A percentile compares a stretch with the other conserved stretches of the same genome.
Evolutionary conservation across 2,888 invertebrate species (phyloP).

Genomic region (Brachypalpus laphriformis): DNA sequence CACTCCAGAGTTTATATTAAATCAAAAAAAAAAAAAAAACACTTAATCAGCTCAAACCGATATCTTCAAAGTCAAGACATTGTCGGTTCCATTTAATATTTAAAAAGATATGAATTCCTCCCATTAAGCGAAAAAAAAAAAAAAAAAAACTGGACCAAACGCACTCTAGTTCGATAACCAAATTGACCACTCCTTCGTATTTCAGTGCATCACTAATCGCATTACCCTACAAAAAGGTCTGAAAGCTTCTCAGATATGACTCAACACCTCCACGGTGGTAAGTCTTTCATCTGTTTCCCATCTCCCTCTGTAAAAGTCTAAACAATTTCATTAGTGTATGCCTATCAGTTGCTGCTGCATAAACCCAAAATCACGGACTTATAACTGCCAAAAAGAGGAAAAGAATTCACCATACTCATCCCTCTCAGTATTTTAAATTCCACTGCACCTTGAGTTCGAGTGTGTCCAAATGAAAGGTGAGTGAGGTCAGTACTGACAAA

Average conservation of each 20-base stretch:
- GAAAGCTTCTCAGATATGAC: conserved; percentile 32
- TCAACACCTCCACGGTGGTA: conserved; percentile 9
- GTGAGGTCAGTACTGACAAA: conserved; percentile 41
- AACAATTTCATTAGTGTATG: no score
- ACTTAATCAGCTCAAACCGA: not conserved
- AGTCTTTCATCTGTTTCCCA: not conserved
- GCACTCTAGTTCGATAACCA: conserved; percentile 27
- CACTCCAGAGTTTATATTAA: no score
- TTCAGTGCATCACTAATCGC: conserved; percentile 42
- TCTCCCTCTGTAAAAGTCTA: not conserved
- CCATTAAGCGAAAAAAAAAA: conserved; percentile 16
- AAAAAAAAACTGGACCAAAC: conserved; percentile 18
- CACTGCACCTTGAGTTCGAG: not conserved
- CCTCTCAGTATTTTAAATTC: conserved; percentile 4
- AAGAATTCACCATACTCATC: not conserved
- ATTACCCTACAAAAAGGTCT: conserved; percentile 23
- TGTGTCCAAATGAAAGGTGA: conserved; percentile 17
- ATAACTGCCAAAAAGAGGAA: not conserved
- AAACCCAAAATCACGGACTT: not conserved
- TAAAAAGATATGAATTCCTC: conserved; percentile 14
- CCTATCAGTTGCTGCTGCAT: not conserved
- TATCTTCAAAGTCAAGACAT: not conserved
- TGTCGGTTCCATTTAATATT: conserved; percentile 23
- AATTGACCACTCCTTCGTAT: conserved; percentile 56
- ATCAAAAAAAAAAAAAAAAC: no score